A percentile compares a stretch with the other conserved stretches of the same genome.
phyloP scores from a whole-genome alignment of 2,113 vertebrate genomes.

The Nibea coibor region DNA sequence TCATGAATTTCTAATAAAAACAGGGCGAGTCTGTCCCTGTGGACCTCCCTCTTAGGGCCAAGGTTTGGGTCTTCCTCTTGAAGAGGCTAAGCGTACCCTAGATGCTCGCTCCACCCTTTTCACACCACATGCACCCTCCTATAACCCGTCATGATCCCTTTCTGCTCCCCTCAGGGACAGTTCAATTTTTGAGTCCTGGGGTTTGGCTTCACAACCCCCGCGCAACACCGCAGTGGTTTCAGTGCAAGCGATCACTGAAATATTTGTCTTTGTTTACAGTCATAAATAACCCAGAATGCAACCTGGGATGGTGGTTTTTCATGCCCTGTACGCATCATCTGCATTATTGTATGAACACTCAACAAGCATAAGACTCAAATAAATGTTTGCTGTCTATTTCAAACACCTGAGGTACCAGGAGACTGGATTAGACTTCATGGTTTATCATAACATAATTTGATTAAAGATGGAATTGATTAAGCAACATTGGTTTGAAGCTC shows the following conservation, averaged over 20 bases:
- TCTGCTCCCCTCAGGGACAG: conserved; percentile 45
- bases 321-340: conserved; percentile 4
- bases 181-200: conserved; percentile 42
- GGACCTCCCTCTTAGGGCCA: conserved; percentile 43
- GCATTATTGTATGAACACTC: neutral
- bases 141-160: conserved; percentile 22
- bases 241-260: conserved; percentile 9
- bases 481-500: conserved; percentile 44
- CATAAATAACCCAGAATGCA: conserved; percentile 26
- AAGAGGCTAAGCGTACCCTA: conserved; percentile 60
- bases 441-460: conserved; percentile 67
- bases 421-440: conserved; percentile 56
- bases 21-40: conserved; percentile 28
- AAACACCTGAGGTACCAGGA: conserved; percentile 48
- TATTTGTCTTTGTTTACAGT: conserved; percentile 32
- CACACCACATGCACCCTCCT: conserved; percentile 43
- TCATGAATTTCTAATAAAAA: conserved; percentile 54
- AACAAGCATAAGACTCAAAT: neutral
- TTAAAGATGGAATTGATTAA: conserved; percentile 54
- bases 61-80: conserved; percentile 41
- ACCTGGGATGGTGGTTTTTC: neutral
- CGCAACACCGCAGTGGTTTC: neutral
- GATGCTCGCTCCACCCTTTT: conserved; percentile 49
- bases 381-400: conserved; percentile 17
- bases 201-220: conserved; percentile 42